Percentiles rank a stretch among this genome's conserved stretches.
Evolutionary conservation across 2,797 vertebrate species (phyloP).

Genomic region (Synanceia verrucosa): DNA sequence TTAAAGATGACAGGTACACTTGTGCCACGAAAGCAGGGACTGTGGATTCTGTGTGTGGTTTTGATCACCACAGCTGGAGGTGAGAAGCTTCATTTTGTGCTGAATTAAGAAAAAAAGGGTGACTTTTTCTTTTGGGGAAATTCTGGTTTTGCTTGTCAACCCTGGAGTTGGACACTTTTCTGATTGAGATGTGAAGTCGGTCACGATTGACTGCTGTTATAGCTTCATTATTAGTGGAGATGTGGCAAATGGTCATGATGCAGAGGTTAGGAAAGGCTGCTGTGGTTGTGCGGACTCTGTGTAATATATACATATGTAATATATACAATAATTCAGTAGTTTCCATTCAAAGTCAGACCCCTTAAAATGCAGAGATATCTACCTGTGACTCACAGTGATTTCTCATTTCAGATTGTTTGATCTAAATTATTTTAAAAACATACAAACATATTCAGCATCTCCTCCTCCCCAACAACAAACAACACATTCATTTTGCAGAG

Average conservation of each 20-base stretch:
- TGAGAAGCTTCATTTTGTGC: slow-evolving; percentile 40
- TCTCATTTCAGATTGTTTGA: background rate
- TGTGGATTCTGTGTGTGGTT: slow-evolving; percentile 50
- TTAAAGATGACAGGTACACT: slow-evolving; percentile 27
- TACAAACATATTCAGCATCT: background rate
- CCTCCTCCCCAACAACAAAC: background rate
- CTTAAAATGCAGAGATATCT: background rate
- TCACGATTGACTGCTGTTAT: background rate
- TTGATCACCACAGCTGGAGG: slow-evolving; percentile 44
- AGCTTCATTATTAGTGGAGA: background rate
- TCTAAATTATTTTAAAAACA: background rate
- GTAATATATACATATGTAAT: background rate
- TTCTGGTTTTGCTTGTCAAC: background rate
- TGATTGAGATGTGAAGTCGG: background rate
- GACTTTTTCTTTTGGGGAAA: background rate
- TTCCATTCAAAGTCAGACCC: rapidly evolving
- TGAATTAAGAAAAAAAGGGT: background rate
- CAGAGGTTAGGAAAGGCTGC: background rate
- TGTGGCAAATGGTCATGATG: background rate
- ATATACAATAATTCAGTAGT: background rate
- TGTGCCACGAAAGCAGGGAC: background rate
- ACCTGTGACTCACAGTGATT: background rate
- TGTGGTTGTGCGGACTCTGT: background rate
- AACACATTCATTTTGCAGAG: background rate
- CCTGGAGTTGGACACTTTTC: background rate